Conservation (phyloP, 2,888 invertebrate genomes). For the Andrena praecox region DNA sequence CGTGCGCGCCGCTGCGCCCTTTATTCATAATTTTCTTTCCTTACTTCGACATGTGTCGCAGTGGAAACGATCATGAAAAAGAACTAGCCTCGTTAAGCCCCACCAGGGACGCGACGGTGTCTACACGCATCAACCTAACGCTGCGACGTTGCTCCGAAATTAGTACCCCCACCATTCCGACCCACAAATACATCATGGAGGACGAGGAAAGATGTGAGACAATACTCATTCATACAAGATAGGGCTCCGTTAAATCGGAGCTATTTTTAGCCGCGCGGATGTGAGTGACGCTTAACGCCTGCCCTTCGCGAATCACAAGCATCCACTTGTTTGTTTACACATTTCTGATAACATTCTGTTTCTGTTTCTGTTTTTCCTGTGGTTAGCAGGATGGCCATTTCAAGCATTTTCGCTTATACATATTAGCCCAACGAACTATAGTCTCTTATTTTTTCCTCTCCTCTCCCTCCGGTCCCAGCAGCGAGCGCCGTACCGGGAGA, state of each 20-base stretch:
- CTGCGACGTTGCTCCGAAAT: not conserved
- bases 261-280: not conserved
- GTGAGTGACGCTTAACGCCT: not conserved
- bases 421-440: too few relatives aligned
- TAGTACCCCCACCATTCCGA: not conserved
- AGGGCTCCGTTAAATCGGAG: not conserved
- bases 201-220: not conserved
- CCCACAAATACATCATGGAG: not conserved
- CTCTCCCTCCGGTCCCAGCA: too few relatives aligned
- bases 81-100: conserved; percentile 39
- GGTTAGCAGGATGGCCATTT: too few relatives aligned
- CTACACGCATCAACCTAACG: not conserved
- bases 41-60: conserved; percentile 36
- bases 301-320: not conserved
- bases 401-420: too few relatives aligned
- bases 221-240: not conserved
- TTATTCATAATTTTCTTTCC: conserved; percentile 50
- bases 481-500: too few relatives aligned
- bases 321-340: conserved; percentile 20
- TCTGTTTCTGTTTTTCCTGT: too few relatives aligned
- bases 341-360: not conserved
- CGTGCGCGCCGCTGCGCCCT: conserved; percentile 18
- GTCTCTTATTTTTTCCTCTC: too few relatives aligned
- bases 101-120: not conserved
- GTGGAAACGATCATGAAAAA: conserved; percentile 19